Evolutionary conservation across 2,113 vertebrate species (phyloP), one percentile per base, ranked within the genome.

Genomic region (Piprites chloris): DNA sequence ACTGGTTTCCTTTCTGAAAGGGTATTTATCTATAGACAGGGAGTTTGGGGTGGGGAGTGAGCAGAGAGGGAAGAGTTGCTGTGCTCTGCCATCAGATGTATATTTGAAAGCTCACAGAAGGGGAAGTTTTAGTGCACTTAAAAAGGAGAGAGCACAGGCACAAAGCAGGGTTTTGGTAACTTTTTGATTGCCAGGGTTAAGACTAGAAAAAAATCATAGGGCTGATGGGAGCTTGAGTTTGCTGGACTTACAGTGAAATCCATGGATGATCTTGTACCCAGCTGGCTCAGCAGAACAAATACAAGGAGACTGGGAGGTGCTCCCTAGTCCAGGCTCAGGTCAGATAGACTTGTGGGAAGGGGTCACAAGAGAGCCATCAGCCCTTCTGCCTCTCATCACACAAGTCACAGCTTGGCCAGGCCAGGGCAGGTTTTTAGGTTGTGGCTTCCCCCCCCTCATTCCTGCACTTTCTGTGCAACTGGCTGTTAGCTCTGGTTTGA

Each of bases 1-100:
- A 10, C 85, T 83, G 86, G 33, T 73, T 96, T 95, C 90, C 73
- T 87, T 95, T 86, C 82, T 88, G 66, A 96, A 94, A 96, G 90
- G 85, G 41, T 87, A 39, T 87, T 27, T 95, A 72, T 89, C 69
- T 95, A 5, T 33, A 67, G 77, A 68, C 84, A n/a, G 87, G 67
- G 59, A 33, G 20, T n/a, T 81, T 0, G 0, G 42, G 58, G 49
- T 84, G 75, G 55, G 16, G 72, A 83, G 56, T 11, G 55, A 89
- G 82, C 91, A 35, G 39, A 9, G 50, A 92, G 74, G 59, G 44
- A 80, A 76, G 88, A 73, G 75, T 32, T 52, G 41, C 53, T 66
- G 73, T 77, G 86, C 78, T 80, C 22, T 6, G 11, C 65, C 0
- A 1, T 66, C 55, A 77, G 68, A 14, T 39, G 9, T 12, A 0